Evolutionary conservation across 2,113 vertebrate species (phyloP).

Genomic region (Peromyscus californicus): DNA sequence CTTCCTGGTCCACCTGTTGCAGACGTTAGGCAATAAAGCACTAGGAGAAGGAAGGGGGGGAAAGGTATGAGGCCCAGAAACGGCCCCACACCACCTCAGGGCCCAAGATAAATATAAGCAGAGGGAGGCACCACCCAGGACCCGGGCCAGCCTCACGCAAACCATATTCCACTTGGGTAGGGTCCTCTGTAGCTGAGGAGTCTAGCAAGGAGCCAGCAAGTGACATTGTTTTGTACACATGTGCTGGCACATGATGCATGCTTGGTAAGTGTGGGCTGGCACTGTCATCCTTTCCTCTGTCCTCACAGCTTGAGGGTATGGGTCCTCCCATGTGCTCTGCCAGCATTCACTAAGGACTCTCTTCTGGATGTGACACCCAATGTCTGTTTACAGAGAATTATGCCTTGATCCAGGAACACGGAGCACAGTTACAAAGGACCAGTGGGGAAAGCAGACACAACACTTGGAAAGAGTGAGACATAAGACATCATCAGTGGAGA

Average conservation of each 20-base stretch:
- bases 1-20: background rate
- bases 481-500: background rate
- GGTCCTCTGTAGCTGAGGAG: background rate
- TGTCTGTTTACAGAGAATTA: slow-evolving; percentile 60
- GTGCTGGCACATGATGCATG: background rate
- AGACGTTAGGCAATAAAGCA: background rate
- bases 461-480: background rate
- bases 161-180: background rate
- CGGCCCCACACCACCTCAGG: background rate
- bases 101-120: background rate
- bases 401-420: slow-evolving; percentile 21
- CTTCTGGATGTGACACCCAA: slow-evolving; percentile 34
- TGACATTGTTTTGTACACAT: background rate
- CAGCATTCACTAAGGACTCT: slow-evolving; percentile 39
- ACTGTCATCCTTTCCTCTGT: background rate
- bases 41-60: background rate
- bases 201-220: background rate
- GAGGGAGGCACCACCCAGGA: background rate
- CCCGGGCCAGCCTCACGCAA: background rate
- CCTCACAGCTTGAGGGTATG: slow-evolving; percentile 37
- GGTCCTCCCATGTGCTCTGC: slow-evolving; percentile 2
- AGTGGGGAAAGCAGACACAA: background rate
- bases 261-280: background rate
- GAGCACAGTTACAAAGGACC: slow-evolving; percentile 22
- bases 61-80: background rate